Base-by-base conservation (phyloP, 1,140 invertebrate species). In the Drosophila truncata region DNA sequence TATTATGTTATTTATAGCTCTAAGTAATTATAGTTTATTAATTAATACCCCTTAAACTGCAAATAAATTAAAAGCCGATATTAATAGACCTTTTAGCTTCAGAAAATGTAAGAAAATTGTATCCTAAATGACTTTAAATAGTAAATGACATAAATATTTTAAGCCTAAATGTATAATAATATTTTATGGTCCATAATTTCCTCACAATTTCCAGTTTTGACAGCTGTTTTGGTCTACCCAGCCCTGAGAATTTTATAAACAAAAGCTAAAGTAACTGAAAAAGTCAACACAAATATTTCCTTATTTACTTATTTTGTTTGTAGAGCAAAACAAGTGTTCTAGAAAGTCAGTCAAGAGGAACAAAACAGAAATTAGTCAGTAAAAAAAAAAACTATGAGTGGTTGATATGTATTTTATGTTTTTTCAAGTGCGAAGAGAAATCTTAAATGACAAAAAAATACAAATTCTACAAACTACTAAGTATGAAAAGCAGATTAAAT, bases 251-350 rank as follows among this genome's bases (percentile, higher is more conserved):
- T 27, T 64, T 0, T 3, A 18, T 23, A 39, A 41, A 66, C 27
- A 66, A 42, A 47, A 37, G 14, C 23, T 47, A 0, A 25, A 20
- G 10, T 47, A 27, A 58, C 25, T 23, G 7, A 41, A 13, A 49
- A 23, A 16, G 41, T 69, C 25, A 59, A 72, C n/a, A 72, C 20
- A 20, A 72, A 33, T 39, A 59, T 69, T 71, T 59, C 52, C 63
- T 71, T 60, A 59, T 72, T 72, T 72, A 71, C 20, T 20, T 29
- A 18, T 42, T 50, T 59, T 60, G 20, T 23, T n/a, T 31, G 52
- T 58, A 11, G 27, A 60, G 69, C 35, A 49, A 47, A 59, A 71
- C 69, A 72, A 71, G 44, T 71, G 69, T 71, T 71, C 67, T 71
- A 41, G 35, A 70, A 71, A 72, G 20, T 59, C 52, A 59, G 42